Evolutionary conservation across 2,113 vertebrate genomes (phyloP), one percentile per base, ranked within the genome.

Genomic region (Lepisosteus oculatus): DNA sequence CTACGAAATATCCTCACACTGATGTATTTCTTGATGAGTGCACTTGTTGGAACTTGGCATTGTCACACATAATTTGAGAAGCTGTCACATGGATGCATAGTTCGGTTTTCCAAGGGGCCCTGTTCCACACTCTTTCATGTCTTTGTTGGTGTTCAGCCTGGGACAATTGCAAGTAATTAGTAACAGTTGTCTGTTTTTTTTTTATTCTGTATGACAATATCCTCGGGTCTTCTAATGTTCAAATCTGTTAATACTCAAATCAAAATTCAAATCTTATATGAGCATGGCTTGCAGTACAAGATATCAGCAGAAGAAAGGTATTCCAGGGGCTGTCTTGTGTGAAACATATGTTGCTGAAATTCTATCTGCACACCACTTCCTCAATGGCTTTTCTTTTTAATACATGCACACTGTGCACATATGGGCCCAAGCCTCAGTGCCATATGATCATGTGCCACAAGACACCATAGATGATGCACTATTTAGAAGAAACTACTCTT

Each of bases 21-120:
- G 71, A 72, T 67, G 72, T 74, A 67, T 76, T 80, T 71, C 74
- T 67, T 70, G 64, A 71, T 72, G 79, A 78, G 74, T 76, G 74
- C 76, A 78, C 72, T 76, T 72, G 76, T 74, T 78, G 57, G 57
- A 13, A 13, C 14, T 11, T 59, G 57, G 57, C 57, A 59, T 59
- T 59, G 57, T 71, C 74, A 76, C 69, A 70, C 43, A 41, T 66
- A n/a, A 61, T 77, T 80, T 77, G 55, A 71, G 71, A 73, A 69
- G 65, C 67, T 69, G 68, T 71, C 71, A 71, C 62, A 77, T 68
- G 6, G 67, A 74, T 74, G 59, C 57, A 59, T 59, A 59, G 57
- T 59, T 59, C 57, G 11, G 57, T 59, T 59, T 59, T 59, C 12
- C 57, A 59, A 59, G 57, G 6, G 56, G 56, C 56, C 56, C 9